Conservation (phyloP, 2,797 vertebrate species). For the Coluber constrictor region DNA sequence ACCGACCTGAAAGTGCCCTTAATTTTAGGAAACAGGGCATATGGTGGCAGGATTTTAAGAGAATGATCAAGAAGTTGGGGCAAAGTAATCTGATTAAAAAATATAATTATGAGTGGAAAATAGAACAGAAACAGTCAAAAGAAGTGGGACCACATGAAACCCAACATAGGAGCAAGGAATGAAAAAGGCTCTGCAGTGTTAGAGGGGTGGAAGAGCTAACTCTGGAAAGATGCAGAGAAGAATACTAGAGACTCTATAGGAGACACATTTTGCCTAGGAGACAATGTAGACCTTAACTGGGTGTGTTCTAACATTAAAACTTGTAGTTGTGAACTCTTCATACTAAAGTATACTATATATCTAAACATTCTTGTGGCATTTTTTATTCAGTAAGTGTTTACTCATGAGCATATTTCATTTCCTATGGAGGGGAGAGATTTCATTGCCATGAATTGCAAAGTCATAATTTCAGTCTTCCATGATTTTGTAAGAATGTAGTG, state of each 20-base stretch:
- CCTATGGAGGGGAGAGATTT: not conserved
- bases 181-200: not conserved
- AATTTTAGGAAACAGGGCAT: not conserved
- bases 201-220: not conserved
- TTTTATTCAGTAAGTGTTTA: not conserved
- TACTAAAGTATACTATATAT: not conserved
- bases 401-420: not conserved
- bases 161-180: not conserved
- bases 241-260: not conserved
- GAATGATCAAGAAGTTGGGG: not conserved
- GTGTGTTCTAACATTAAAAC: not conserved
- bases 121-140: not conserved
- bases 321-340: not conserved
- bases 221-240: not conserved
- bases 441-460: slow-evolving; percentile 4
- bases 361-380: not conserved
- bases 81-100: not conserved
- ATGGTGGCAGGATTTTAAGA: not conserved
- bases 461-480: not conserved
- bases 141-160: not conserved
- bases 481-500: not conserved
- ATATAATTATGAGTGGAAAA: not conserved
- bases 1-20: not conserved
- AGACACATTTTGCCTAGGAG: not conserved
- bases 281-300: not conserved